Base-by-base conservation (phyloP, 2,113 vertebrate species). In the Cyprinus carpio region DNA sequence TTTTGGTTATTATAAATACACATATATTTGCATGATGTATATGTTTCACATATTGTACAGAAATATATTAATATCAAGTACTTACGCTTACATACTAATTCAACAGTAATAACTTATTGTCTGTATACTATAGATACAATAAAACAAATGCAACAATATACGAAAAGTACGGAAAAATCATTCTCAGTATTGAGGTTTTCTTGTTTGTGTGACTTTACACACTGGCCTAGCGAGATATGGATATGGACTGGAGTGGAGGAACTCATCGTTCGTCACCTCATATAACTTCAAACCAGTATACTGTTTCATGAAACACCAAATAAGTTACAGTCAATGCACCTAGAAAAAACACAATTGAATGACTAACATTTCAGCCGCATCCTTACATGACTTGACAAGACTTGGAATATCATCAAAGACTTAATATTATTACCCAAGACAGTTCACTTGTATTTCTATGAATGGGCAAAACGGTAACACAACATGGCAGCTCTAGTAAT, bases 1-100 rank as follows among this genome's bases (percentile, higher is more conserved):
- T 62, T 43, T 40, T 69, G 56, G 88, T 89, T 88, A 92, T 90
- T 92, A 93, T 94, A 94, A 94, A 94, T 94, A 94, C 91, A 91
- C 91, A 92, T 87, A 88, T 91, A 92, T 90, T 92, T 90, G 91
- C 89, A 92, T 88, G 85, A 92, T 89, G 88, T 88, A 90, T 89
- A 91, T 89, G 87, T 92, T 90, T 92, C 88, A 92, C 91, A 86
- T 90, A 92, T 91, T 88, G 87, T 90, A 93, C 87, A 89, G 91
- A 92, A 95, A 95, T 95, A 95, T 95, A 94, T 95, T 95, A 95
- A 94, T 94, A 92, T 94, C 92, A 91, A 89, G 91, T 92, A 91
- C 89, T 93, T 93, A 92, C 92, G 93, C 92, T 91, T 93, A 93
- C 90, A 86, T 92, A 93, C 93, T 93, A 93, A 89, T 87, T 86